Evolutionary conservation across 2,113 vertebrate genomes (phyloP).

Genomic region (Syngnathus scovelli): DNA sequence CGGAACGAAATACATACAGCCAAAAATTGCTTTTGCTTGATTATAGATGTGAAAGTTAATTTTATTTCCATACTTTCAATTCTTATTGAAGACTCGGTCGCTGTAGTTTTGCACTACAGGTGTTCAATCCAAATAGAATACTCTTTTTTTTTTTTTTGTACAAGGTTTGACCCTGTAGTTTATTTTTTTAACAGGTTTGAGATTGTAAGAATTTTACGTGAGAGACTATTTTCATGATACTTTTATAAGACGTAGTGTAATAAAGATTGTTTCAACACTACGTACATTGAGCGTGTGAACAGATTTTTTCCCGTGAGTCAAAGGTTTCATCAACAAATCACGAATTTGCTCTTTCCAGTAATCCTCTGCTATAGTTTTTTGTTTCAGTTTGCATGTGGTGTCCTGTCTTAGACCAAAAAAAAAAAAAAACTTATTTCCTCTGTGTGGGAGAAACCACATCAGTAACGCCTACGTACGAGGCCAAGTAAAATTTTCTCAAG

Average conservation of each 20-base stretch:
- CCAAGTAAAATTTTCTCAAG: neutral
- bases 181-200: slow-evolving; percentile 50
- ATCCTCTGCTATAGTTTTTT: neutral
- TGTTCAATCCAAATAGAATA: no score
- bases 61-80: no score
- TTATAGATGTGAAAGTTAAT: no score
- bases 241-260: slow-evolving; percentile 69
- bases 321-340: neutral
- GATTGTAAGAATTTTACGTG: slow-evolving; percentile 68
- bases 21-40: no score
- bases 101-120: no score
- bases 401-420: neutral
- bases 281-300: no score
- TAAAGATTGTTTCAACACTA: slow-evolving; percentile 65
- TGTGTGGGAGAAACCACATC: neutral
- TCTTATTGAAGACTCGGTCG: no score
- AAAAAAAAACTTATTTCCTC: neutral
- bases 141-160: slow-evolving; percentile 27
- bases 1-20: no score
- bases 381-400: neutral
- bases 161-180: slow-evolving; percentile 54
- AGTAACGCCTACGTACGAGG: neutral
- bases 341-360: slow-evolving; percentile 1
- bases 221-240: slow-evolving; percentile 73
- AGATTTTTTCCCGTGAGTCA: neutral